Conservation (phyloP, 1,140 invertebrate species). For the Cotesia vestalis region DNA sequence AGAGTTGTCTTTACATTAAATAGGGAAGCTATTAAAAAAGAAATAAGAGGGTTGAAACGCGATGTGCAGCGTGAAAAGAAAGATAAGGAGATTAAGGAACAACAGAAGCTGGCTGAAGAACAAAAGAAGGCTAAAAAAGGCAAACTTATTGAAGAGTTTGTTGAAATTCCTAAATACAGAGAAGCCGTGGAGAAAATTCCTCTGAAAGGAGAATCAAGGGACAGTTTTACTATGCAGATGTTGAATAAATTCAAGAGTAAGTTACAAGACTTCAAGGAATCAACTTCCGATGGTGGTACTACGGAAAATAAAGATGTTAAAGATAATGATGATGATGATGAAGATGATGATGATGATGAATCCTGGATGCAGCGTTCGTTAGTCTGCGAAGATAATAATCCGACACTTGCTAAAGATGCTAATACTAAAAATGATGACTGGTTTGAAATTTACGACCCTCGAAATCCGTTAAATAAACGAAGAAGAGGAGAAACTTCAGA, state of each 20-base stretch:
- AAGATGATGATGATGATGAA: constrained; percentile 67
- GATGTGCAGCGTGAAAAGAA: constrained; percentile 74
- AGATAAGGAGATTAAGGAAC: constrained; percentile 62
- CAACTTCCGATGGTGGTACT: constrained; percentile 46
- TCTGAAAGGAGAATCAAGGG: constrained; percentile 70
- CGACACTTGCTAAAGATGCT: constrained; percentile 92
- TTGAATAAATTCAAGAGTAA: constrained; percentile 86
- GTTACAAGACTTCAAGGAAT: constrained; percentile 74
- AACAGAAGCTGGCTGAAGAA: constrained; percentile 59
- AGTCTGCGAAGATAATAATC: constrained; percentile 78
- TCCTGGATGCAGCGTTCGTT: constrained; percentile 83
- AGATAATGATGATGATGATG: constrained; percentile 52
- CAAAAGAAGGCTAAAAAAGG: constrained; percentile 65
- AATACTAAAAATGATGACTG: constrained; percentile 93
- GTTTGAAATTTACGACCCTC: constrained; percentile 95
- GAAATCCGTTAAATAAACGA: constrained; percentile 93
- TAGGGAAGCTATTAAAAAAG: constrained; percentile 79
- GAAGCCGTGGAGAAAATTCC: constrained; percentile 72
- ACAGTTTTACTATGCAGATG: constrained; percentile 79
- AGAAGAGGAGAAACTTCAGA: constrained; percentile 72
- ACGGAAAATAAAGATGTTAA: constrained; percentile 20
- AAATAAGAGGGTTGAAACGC: constrained; percentile 79
- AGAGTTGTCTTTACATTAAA: constrained; percentile 41
- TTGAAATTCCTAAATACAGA: constrained; percentile 82
- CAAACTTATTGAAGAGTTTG: constrained; percentile 77